These are phyloP conservation scores for Linyphia triangularis DNA, from an alignment of 2,888 invertebrate genomes.

Conservation along the genomic window DNA sequence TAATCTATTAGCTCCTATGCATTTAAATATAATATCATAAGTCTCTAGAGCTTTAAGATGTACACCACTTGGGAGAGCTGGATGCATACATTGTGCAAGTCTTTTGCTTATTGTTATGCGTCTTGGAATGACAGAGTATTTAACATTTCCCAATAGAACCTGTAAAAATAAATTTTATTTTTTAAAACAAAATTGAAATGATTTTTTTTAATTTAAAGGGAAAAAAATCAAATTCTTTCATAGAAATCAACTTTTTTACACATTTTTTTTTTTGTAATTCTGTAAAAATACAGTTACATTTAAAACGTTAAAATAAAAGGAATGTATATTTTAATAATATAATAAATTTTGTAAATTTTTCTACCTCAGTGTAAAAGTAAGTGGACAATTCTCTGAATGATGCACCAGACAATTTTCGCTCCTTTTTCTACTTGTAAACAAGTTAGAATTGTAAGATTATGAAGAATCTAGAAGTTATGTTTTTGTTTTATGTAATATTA, in stretches of 20 bases:
- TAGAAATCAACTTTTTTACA: not conserved
- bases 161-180: slow-evolving; percentile 79
- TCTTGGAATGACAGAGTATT: slow-evolving; percentile 91
- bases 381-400: too few relatives aligned
- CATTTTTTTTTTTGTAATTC: too few relatives aligned
- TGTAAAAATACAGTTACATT: too few relatives aligned
- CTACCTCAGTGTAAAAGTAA: too few relatives aligned
- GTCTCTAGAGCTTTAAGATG: slow-evolving; percentile 94
- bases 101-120: slow-evolving; percentile 93
- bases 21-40: slow-evolving; percentile 93
- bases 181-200: not conserved
- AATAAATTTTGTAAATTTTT: too few relatives aligned
- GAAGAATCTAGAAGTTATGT: too few relatives aligned
- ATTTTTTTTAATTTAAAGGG: not conserved
- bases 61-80: slow-evolving; percentile 93
- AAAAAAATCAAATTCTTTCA: not conserved
- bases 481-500: too few relatives aligned
- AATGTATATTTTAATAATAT: too few relatives aligned
- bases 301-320: too few relatives aligned
- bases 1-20: slow-evolving; percentile 88
- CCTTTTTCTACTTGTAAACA: too few relatives aligned
- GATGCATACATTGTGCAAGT: slow-evolving; percentile 95
- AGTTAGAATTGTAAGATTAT: too few relatives aligned
- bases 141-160: slow-evolving; percentile 88
- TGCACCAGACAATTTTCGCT: too few relatives aligned